A percentile compares a stretch with the other conserved stretches of the same genome.
Conservation (phyloP, 2,888 invertebrate species). For the Nomada ruficornis region DNA sequence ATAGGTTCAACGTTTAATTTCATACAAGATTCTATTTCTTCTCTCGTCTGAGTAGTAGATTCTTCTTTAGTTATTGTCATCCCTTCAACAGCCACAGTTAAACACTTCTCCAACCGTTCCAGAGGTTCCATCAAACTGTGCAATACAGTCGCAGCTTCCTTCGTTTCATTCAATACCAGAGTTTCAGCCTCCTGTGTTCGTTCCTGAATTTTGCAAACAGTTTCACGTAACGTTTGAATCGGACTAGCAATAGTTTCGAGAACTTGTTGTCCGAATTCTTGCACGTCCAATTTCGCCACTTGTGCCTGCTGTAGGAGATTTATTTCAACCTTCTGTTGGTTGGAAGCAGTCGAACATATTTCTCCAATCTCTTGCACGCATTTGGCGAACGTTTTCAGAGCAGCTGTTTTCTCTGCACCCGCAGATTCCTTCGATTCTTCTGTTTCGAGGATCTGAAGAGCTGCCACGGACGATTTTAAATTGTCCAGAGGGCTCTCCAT, state of each 20-base stretch:
- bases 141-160: slow-evolving; percentile 26
- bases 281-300: neutral
- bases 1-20: slow-evolving; percentile 37
- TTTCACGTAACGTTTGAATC: slow-evolving; percentile 43
- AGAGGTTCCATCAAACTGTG: slow-evolving; percentile 50
- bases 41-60: slow-evolving; percentile 35
- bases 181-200: slow-evolving; percentile 16
- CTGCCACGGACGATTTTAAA: slow-evolving; percentile 27
- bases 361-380: slow-evolving; percentile 43
- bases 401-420: slow-evolving; percentile 55
- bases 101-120: slow-evolving; percentile 52
- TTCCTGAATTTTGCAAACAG: slow-evolving; percentile 42
- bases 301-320: slow-evolving; percentile 5
- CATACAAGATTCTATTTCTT: neutral
- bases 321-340: slow-evolving; percentile 16
- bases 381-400: slow-evolving; percentile 83
- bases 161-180: neutral
- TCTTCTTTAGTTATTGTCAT: slow-evolving; percentile 55
- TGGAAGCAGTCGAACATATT: slow-evolving; percentile 23
- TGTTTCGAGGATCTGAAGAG: slow-evolving; percentile 29
- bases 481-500: slow-evolving; percentile 39
- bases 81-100: slow-evolving; percentile 65
- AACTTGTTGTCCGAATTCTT: slow-evolving; percentile 30
- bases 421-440: slow-evolving; percentile 29
- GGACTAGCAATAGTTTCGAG: slow-evolving; percentile 47